Evolutionary conservation across 35 echinoderm and acorn worm species (phyloP).

Genomic region (Nesometra sesokonis): DNA sequence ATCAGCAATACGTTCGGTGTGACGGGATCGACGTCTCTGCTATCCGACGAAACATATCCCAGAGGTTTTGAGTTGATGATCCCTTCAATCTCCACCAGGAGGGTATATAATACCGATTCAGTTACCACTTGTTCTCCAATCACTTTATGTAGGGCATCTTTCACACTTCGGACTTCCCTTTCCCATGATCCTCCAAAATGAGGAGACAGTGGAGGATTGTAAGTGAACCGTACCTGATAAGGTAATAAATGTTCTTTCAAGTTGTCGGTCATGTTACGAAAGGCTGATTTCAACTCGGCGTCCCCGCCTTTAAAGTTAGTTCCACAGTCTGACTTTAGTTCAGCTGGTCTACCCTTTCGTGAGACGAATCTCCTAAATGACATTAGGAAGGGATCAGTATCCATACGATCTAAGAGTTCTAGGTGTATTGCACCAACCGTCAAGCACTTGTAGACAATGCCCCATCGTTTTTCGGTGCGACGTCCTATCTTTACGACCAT

Average conservation of each 20-base stretch:
- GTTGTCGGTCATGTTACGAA: neutral
- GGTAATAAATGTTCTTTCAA: neutral
- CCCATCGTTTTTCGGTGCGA: neutral
- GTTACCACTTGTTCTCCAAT: neutral
- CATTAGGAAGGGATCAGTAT: constrained; percentile 3
- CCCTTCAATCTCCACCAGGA: no score
- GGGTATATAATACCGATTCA: no score
- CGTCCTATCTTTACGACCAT: neutral
- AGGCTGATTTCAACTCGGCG: neutral
- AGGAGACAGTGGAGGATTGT: constrained; percentile 8
- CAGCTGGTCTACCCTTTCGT: neutral
- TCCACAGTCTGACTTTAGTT: constrained; percentile 14
- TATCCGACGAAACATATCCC: no score
- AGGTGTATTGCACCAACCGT: constrained; percentile 17
- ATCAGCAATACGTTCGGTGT: no score
- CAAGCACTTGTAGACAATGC: constrained; percentile 9
- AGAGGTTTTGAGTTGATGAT: no score
- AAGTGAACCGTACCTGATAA: neutral
- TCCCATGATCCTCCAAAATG: constrained; percentile 14
- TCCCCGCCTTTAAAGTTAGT: constrained; percentile 26
- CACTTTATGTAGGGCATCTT: neutral
- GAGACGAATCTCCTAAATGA: neutral
- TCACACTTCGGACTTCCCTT: constrained; percentile 10
- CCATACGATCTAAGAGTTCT: constrained; percentile 7
- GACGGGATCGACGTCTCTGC: no score